Evolutionary conservation across 2,113 vertebrate species (phyloP), one percentile per base, ranked within the genome.

Genomic region (Sterna hirundo): DNA sequence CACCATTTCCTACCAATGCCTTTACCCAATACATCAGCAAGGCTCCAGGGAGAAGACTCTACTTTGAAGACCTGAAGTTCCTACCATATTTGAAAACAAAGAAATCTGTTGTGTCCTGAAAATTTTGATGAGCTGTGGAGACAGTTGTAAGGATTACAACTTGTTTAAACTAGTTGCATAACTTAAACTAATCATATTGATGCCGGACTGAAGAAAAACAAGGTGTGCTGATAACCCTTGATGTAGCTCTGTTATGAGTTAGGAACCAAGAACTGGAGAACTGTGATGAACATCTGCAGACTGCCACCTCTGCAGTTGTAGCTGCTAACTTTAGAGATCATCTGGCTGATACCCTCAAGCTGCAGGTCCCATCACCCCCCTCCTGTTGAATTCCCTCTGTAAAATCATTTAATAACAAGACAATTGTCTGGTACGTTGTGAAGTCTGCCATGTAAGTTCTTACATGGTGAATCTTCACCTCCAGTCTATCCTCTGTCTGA

Each of bases 401-500:
- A 55, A 79, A 94, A 17, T 8, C 5, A 1, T n/a, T 13, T 42
- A 65, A 36, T 13, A 11, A 12, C 13, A 22, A 38, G 34, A 15
- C 12, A 74, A 30, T 23, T 5, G 4, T 44, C 7, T 11, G 6
- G 13, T 42, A 19, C 0, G 0, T 64, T 69, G 15, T 27, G 29
- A 38, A 42, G 25, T 66, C 5, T 75, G 25, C 6, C 1, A 2
- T 38, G 22, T 30, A n/a, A 66, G 46, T 10, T 5, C 40, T 78
- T 36, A n/a, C n/a, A n/a, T n/a, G n/a, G 11, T 44, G 62, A 69
- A 40, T 26, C 18, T 54, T 68, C 60, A 14, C 17, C 23, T 38
- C 9, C 26, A 57, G 62, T 11, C 74, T 13, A 25, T 21, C 10
- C 42, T 71, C 14, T 66, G 15, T 42, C 21, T 8, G 7, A 16